Base-by-base conservation (phyloP, 2,888 invertebrate species). In the Caenorhabditis macrosperma region DNA sequence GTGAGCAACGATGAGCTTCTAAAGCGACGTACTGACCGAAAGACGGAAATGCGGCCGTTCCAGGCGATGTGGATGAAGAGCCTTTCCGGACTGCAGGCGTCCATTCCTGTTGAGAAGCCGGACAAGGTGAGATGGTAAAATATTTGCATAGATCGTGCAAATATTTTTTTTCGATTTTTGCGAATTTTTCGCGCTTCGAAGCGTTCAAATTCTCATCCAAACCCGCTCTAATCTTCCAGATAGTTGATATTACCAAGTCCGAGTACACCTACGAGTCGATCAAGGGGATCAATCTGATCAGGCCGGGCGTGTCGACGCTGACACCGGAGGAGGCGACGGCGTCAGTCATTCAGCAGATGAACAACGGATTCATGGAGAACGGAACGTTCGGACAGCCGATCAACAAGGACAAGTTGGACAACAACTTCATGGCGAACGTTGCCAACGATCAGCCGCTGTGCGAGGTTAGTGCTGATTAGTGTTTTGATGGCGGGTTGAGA, bases 21-120 rank as follows among this genome's bases (percentile, higher is more conserved):
- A 33, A 67, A 68, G 44, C 55, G 52, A n/a, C 55, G 54, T 12
- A 48, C 67, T 0, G 57, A 57, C 12, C 54, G 57, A 26, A 52
- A 30, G 57, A 78, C 55, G 6, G 78, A 78, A 17, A 63, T 60
- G 48, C 67, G 67, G 5, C 72, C 74, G 26, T 72, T 83, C 33
- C 78, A 90, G 83, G 75, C 88, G 9, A 85, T 90, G 78, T 90
- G 90, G 90, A 84, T 88, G 15, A 89, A 89, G 59, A 78, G 86
- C 7, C 68, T 90, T 52, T 83, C 86, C 46, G 86, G 88, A n/a
- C 48, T 90, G 41, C 63, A 68, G 15, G 88, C 88, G 1, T 81
- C 84, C 55, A 75, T 87, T 15, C 90, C 90, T 4, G 35, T 83
- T n/a, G 79, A 81, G 20, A 81, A 76, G 10, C 78, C 74, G 2